Evolutionary conservation across 2,888 invertebrate genomes (phyloP).

Genomic region (Tetheella fluctuosa): DNA sequence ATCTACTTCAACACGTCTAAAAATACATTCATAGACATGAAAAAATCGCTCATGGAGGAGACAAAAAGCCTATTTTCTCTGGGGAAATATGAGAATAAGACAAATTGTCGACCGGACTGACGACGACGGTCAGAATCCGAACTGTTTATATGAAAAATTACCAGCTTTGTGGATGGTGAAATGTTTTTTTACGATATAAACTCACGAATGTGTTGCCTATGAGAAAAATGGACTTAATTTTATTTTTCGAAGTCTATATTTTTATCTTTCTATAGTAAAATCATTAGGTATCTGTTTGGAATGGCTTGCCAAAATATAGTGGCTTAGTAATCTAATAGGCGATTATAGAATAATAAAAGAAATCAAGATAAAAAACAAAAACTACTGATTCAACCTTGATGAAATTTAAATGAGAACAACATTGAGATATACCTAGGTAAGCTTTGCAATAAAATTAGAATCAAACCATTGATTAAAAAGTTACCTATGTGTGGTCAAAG

Average conservation of each 20-base stretch:
- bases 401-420: no score
- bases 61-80: conserved; percentile 31
- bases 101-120: conserved; percentile 49
- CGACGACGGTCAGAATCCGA: conserved; percentile 48
- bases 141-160: conserved; percentile 53
- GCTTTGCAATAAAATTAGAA: no score
- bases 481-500: no score
- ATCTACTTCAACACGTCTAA: not conserved
- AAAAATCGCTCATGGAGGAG: conserved; percentile 25
- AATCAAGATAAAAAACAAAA: no score
- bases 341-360: no score
- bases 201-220: conserved; percentile 15
- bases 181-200: conserved; percentile 31
- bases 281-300: no score
- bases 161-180: conserved; percentile 18
- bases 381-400: no score
- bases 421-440: no score
- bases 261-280: not conserved
- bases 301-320: no score
- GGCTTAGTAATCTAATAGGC: no score
- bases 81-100: conserved; percentile 68
- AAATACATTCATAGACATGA: conserved; percentile 22
- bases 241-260: not conserved
- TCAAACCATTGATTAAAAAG: no score
- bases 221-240: not conserved